Conservation (phyloP, 2,888 invertebrate genomes). For the Eremobia ochroleuca region DNA sequence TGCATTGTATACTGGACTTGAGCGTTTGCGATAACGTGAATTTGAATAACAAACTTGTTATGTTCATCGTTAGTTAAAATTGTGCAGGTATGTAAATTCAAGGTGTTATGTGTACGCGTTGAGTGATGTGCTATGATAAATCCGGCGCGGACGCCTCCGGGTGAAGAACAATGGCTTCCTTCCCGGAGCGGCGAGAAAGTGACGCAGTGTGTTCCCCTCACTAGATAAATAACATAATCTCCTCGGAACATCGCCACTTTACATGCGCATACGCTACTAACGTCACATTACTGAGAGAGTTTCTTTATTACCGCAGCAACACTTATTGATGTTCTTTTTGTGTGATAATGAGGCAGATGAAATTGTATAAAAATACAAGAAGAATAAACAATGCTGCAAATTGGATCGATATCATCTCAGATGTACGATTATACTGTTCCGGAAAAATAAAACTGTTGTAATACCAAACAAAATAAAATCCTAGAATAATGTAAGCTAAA, state of each 20-base stretch:
- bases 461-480: slow-evolving; percentile 21
- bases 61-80: slow-evolving; percentile 76
- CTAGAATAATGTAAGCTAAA: slow-evolving; percentile 35
- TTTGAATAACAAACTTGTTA: slow-evolving; percentile 74
- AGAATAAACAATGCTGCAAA: slow-evolving; percentile 48
- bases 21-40: slow-evolving; percentile 69
- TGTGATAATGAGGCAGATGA: slow-evolving; percentile 68
- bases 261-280: slow-evolving; percentile 78
- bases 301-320: slow-evolving; percentile 68
- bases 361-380: slow-evolving; percentile 57
- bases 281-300: slow-evolving; percentile 71
- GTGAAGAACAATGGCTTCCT: slow-evolving; percentile 80
- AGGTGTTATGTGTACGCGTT: slow-evolving; percentile 71
- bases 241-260: slow-evolving; percentile 69
- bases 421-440: slow-evolving; percentile 26
- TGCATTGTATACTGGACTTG: slow-evolving; percentile 71
- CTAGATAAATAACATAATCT: slow-evolving; percentile 80
- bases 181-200: slow-evolving; percentile 75
- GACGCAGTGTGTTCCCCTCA: slow-evolving; percentile 74
- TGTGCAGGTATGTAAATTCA: slow-evolving; percentile 77
- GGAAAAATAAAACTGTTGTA: slow-evolving; percentile 21
- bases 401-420: slow-evolving; percentile 44
- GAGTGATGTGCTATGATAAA: slow-evolving; percentile 69
- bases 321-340: slow-evolving; percentile 74
- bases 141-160: slow-evolving; percentile 74